phyloP scores from a whole-genome alignment of 2,888 invertebrate genomes.

The Thereva nobilitata region DNA sequence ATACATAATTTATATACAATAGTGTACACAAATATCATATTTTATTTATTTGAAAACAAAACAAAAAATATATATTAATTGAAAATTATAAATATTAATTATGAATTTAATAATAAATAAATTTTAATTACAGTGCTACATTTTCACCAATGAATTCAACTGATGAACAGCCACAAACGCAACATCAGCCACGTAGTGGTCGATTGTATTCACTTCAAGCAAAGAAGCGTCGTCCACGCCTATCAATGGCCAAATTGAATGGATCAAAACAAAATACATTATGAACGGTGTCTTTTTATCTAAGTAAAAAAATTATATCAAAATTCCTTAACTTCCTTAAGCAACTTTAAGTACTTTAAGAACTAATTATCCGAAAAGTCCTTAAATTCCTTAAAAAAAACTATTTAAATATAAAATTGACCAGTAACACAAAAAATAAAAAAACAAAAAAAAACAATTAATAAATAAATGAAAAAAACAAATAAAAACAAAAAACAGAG shows the following conservation, averaged over 20 bases:
- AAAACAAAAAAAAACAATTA: too few relatives aligned
- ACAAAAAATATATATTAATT: too few relatives aligned
- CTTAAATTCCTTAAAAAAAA: conserved; percentile 11
- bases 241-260: conserved; percentile 49
- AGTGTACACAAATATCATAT: too few relatives aligned
- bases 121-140: conserved; percentile 25
- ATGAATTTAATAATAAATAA: too few relatives aligned
- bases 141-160: conserved; percentile 7
- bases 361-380: too few relatives aligned
- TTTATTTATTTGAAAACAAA: too few relatives aligned
- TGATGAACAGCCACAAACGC: conserved; percentile 14
- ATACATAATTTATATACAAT: too few relatives aligned
- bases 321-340: conserved; percentile 21
- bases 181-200: conserved; percentile 49
- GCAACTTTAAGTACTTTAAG: conserved; percentile 21
- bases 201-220: conserved; percentile 57
- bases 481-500: too few relatives aligned
- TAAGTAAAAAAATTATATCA: conserved; percentile 20
- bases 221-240: conserved; percentile 54
- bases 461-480: too few relatives aligned
- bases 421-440: too few relatives aligned
- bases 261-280: conserved; percentile 56
- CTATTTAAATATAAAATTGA: conserved; percentile 12
- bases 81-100: too few relatives aligned
- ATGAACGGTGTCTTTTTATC: conserved; percentile 46